Conservation (phyloP, 2,113 vertebrate species). For the Alectura lathami region DNA sequence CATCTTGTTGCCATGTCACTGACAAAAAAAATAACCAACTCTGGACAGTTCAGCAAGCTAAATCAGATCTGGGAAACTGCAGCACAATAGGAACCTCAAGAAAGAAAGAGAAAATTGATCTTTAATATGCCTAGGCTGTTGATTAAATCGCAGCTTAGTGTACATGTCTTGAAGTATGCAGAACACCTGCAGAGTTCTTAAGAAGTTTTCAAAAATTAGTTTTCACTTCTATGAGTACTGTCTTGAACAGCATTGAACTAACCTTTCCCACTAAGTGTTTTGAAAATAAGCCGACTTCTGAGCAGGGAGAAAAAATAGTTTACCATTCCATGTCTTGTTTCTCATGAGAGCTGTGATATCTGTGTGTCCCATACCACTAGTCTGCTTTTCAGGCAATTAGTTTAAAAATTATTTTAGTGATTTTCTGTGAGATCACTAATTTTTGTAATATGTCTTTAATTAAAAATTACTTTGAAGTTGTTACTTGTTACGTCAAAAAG, state of each 20-base stretch:
- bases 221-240: neutral
- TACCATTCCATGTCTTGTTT: neutral
- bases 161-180: neutral
- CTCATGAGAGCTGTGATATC: neutral
- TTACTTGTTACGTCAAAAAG: neutral
- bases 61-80: neutral
- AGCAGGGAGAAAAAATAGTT: neutral
- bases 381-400: neutral
- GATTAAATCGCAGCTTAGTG: neutral
- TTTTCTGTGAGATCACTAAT: neutral
- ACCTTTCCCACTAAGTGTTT: neutral
- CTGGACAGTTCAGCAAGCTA: neutral
- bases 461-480: neutral
- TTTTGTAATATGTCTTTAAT: neutral
- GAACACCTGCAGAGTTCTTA: neutral
- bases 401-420: neutral
- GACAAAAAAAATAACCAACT: neutral
- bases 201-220: neutral
- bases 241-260: neutral
- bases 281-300: neutral
- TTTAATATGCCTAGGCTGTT: neutral
- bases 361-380: neutral
- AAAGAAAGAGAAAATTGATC: neutral
- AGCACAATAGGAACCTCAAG: neutral
- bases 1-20: neutral